Evolutionary conservation across 1,140 invertebrate species (phyloP).

Genomic region (Acromyrmex heyeri): DNA sequence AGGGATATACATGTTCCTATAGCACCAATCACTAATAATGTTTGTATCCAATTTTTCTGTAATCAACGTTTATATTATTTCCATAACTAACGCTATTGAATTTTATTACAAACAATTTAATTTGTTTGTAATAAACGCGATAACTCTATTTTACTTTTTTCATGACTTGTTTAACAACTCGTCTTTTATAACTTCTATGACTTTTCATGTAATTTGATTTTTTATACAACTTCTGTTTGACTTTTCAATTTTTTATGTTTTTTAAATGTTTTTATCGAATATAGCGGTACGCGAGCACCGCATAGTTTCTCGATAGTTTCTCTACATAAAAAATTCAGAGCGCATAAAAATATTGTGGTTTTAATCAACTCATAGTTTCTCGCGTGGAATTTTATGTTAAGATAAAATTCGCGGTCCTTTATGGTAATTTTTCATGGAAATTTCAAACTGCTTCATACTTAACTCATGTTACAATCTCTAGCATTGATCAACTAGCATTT

Average conservation of each 20-base stretch:
- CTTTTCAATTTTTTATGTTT: neutral
- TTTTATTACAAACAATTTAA: conserved; percentile 6
- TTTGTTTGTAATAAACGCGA: neutral
- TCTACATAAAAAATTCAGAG: neutral
- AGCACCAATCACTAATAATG: neutral
- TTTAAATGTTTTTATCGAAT: neutral
- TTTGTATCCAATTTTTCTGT: conserved; percentile 1
- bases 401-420: neutral
- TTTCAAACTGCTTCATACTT: conserved; percentile 12
- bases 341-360: neutral
- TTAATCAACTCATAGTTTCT: neutral
- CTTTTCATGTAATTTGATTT: neutral
- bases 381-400: neutral
- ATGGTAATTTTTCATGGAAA: neutral
- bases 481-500: neutral
- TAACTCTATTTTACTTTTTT: conserved; percentile 3
- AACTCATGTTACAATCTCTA: neutral
- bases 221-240: conserved; percentile 4
- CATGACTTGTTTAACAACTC: neutral
- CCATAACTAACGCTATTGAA: neutral
- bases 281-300: neutral
- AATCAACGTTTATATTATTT: neutral
- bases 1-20: neutral
- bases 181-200: neutral
- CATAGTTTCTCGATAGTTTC: neutral